Evolutionary conservation across 53 echinoderm and acorn worm species (phyloP), one percentile per base, ranked within the genome.

Genomic region (Temnopleurus reevesii): DNA sequence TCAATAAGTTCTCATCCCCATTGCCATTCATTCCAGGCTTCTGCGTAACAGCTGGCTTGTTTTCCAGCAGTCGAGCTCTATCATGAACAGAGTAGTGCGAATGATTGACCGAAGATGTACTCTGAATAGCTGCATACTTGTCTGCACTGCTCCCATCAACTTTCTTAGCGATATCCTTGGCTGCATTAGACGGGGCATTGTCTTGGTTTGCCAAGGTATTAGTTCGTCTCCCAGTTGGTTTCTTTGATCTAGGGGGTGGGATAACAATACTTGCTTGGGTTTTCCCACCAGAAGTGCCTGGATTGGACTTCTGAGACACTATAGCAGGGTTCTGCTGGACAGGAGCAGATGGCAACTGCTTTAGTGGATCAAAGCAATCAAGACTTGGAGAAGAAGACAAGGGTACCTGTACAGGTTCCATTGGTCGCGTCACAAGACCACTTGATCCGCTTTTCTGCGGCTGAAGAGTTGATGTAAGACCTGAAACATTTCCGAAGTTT

Each of bases 311-410:
- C 55, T 83, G 79, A 49, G 49, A 43, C 80, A 80, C 80, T 80
- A 38, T 46, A 5, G 36, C 83, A 55, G 34, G 33, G 5, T 33
- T 35, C 51, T 23, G 83, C 12, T 54, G 5, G 26, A 28, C 45
- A 23, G 61, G 17, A 4, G 7, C 26, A 30, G 76, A 33, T 4
- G 15, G 13, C n/a, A n/a, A n/a, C 53, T 64, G 77, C 60, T 94
- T 94, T 36, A 94, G 82, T 9, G 94, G 94, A 85, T 94, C 94
- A 91, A 94, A 94, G 64, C 90, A 84, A 59, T 94, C 94, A 19
- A 91, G 31, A 25, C 88, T 87, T 19, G 88, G 88, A 5, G 88
- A 87, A 1, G 88, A 87, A 10, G 88, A 64, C 51, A 87, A 49
- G 51, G 71, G 65, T 34, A 45, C 64, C 35, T 87, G 65, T 23